phyloP scores from a whole-genome alignment of 2,888 invertebrate genomes.

The Mactromeris polynyma region DNA sequence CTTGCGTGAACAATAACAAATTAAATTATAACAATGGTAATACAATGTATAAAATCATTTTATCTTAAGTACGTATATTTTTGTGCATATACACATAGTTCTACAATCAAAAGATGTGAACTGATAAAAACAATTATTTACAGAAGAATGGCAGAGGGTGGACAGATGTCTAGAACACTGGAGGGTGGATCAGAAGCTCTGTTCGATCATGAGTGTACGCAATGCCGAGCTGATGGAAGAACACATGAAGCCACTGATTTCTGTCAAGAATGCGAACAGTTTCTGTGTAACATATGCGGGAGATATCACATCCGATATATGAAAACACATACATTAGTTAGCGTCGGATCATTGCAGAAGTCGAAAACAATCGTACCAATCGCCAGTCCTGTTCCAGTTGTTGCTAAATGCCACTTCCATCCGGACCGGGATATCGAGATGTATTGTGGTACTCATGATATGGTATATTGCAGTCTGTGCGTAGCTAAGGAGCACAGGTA shows the following conservation, averaged over 20 bases:
- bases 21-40: no score
- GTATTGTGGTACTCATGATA: slow-evolving; percentile 8
- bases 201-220: neutral
- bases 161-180: neutral
- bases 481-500: neutral
- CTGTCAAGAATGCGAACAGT: slow-evolving; percentile 2
- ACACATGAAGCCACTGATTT: neutral
- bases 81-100: no score
- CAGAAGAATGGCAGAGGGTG: neutral
- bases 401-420: slow-evolving; percentile 3
- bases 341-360: neutral
- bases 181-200: neutral
- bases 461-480: slow-evolving; percentile 14
- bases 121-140: no score
- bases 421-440: slow-evolving; percentile 22
- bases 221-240: neutral
- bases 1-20: no score
- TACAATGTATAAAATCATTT: no score
- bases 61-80: no score
- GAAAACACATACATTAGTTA: neutral
- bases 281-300: neutral
- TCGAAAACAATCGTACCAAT: neutral
- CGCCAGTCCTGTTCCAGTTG: neutral
- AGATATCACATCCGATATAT: neutral
- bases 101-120: no score